A percentile compares a stretch with the other conserved stretches of the same genome.
Conservation (phyloP, 2,797 vertebrate species). For the Argentina silus region DNA sequence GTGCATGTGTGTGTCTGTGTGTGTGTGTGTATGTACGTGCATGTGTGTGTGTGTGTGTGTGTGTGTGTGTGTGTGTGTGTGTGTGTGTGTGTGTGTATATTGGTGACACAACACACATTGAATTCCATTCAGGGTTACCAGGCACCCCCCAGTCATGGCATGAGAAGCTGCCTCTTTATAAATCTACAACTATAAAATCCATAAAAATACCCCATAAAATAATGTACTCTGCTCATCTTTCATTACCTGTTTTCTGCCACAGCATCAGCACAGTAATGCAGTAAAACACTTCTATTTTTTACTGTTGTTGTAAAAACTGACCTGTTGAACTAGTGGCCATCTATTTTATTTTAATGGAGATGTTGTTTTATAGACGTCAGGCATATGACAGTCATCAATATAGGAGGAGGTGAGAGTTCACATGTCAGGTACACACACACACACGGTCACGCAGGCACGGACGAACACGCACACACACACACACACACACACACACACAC, state of each 20-base stretch:
- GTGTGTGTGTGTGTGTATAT: no score
- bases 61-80: no score
- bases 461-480: conserved; percentile 16
- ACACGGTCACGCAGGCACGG: no score
- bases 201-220: conserved; percentile 79
- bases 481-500: conserved; percentile 18
- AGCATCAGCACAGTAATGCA: conserved; percentile 77
- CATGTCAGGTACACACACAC: conserved; percentile 23
- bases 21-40: neutral
- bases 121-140: neutral
- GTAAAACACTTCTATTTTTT: conserved; percentile 79
- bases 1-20: neutral
- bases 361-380: conserved; percentile 73
- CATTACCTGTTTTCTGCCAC: conserved; percentile 45
- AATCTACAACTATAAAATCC: conserved; percentile 63
- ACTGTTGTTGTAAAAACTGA: conserved; percentile 74
- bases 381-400: conserved; percentile 78
- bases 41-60: no score
- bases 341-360: conserved; percentile 75
- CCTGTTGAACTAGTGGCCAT: conserved; percentile 57
- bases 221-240: conserved; percentile 67
- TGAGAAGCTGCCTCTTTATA: conserved; percentile 74
- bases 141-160: conserved; percentile 57
- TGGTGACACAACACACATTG: neutral
- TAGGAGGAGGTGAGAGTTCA: conserved; percentile 67